Percentiles rank a stretch among this genome's conserved stretches.
phyloP scores from a whole-genome alignment of 1,140 invertebrate species.

The Druon quercuslanigerum region DNA sequence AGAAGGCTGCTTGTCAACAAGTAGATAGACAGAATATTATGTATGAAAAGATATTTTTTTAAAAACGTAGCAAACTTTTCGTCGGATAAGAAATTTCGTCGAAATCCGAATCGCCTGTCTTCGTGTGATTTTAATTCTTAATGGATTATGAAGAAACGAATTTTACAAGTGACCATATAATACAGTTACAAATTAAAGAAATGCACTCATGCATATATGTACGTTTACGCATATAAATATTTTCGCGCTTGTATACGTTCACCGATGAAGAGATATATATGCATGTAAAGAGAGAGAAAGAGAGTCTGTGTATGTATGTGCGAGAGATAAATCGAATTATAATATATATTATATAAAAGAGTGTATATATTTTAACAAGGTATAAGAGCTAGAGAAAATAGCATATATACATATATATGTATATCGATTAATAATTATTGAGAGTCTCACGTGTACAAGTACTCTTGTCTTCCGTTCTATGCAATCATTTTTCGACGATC shows the following conservation, averaged over 20 bases:
- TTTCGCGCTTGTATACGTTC: constrained; percentile 43
- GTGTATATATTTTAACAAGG: constrained; percentile 55
- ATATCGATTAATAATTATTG: constrained; percentile 46
- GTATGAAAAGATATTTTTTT: background rate
- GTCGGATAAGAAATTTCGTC: constrained; percentile 43
- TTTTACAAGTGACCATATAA: constrained; percentile 64
- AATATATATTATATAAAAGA: constrained; percentile 44
- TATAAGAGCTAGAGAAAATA: constrained; percentile 47
- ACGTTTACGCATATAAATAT: constrained; percentile 51
- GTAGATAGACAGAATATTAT: background rate
- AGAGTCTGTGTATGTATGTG: constrained; percentile 43
- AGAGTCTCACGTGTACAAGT: constrained; percentile 52
- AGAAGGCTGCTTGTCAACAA: background rate
- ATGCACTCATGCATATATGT: constrained; percentile 43
- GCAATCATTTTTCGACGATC: constrained; percentile 20
- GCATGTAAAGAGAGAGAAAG: constrained; percentile 40
- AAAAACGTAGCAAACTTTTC: background rate
- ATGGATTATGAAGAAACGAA: constrained; percentile 41
- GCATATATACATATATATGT: constrained; percentile 36
- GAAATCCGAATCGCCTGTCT: constrained; percentile 22
- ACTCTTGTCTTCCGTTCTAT: constrained; percentile 41
- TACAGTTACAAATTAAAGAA: constrained; percentile 48
- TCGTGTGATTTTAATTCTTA: constrained; percentile 29
- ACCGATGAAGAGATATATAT: constrained; percentile 42
- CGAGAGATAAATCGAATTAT: constrained; percentile 47